These are phyloP conservation scores for Scaptomyza montana DNA, from an alignment of 1,140 invertebrate species.

Conservation along the genomic window DNA sequence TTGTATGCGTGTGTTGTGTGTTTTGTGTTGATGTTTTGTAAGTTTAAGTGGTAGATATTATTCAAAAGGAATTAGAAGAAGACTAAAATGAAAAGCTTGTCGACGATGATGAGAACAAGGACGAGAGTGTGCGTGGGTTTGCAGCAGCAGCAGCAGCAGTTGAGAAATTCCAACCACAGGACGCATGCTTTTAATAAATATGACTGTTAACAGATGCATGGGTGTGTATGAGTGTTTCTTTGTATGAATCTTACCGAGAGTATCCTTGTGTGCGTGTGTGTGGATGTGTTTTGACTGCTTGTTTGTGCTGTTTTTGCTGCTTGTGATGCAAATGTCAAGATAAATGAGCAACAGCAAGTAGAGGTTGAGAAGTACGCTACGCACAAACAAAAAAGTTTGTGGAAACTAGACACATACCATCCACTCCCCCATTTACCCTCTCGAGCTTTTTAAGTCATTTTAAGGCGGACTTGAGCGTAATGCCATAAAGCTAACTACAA, in stretches of 20 bases:
- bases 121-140: constrained; percentile 6
- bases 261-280: constrained; percentile 21
- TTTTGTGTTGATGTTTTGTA: constrained; percentile 71
- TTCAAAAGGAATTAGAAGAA: constrained; percentile 74
- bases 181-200: constrained; percentile 77
- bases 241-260: background rate
- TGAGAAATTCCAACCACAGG: constrained; percentile 51
- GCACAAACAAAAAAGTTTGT: constrained; percentile 4
- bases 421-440: background rate
- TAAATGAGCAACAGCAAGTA: constrained; percentile 66
- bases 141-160: constrained; percentile 2
- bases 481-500: constrained; percentile 47
- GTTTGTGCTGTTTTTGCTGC: constrained; percentile 64
- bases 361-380: background rate
- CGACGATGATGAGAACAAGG: constrained; percentile 41
- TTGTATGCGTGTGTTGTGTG: constrained; percentile 14
- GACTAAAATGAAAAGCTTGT: constrained; percentile 78
- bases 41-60: constrained; percentile 81
- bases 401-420: constrained; percentile 8
- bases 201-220: constrained; percentile 48
- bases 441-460: constrained; percentile 17
- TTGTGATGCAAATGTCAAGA: constrained; percentile 66
- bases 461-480: constrained; percentile 22
- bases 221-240: constrained; percentile 19
- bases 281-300: constrained; percentile 51